Conservation (phyloP, 2,888 invertebrate genomes). For the Piscicola geometra region DNA sequence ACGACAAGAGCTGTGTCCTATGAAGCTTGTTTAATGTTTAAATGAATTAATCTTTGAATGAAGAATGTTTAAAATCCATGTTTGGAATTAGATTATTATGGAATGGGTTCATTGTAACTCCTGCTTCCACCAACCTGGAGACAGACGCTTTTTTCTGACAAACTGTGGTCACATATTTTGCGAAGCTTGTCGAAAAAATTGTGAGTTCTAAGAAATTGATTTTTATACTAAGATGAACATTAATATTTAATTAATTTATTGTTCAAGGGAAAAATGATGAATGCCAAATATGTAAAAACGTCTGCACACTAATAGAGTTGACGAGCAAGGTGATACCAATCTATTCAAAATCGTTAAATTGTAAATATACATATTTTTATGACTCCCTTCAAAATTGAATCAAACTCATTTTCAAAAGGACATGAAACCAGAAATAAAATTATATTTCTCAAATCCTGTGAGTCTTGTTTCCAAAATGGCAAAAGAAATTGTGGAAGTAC, state of each 20-base stretch:
- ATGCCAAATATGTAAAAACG: conserved; percentile 18
- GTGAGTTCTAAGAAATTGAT: conserved; percentile 15
- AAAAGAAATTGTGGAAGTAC: conserved; percentile 18
- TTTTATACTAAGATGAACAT: neutral
- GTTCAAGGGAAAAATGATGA: conserved; percentile 3
- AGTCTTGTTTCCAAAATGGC: neutral
- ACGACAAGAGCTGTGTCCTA: too few relatives aligned
- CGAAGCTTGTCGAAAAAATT: conserved; percentile 25
- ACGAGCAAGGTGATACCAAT: conserved; percentile 7
- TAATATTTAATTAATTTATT: conserved; percentile 8
- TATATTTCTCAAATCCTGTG: conserved; percentile 15
- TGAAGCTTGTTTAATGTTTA: too few relatives aligned
- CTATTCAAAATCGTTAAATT: too few relatives aligned
- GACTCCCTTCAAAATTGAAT: too few relatives aligned
- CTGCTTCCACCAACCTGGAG: conserved; percentile 19
- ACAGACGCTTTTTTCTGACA: conserved; percentile 23
- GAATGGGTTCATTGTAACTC: conserved; percentile 32
- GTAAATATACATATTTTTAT: too few relatives aligned
- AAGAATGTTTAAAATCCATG: too few relatives aligned
- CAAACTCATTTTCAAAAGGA: too few relatives aligned
- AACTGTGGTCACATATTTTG: conserved; percentile 32
- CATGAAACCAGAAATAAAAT: conserved; percentile 28
- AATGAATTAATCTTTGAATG: too few relatives aligned
- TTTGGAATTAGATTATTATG: neutral
- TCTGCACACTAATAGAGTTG: conserved; percentile 15